Evolutionary conservation across 1,140 invertebrate species (phyloP).

Genomic region (Drosophila elegans): DNA sequence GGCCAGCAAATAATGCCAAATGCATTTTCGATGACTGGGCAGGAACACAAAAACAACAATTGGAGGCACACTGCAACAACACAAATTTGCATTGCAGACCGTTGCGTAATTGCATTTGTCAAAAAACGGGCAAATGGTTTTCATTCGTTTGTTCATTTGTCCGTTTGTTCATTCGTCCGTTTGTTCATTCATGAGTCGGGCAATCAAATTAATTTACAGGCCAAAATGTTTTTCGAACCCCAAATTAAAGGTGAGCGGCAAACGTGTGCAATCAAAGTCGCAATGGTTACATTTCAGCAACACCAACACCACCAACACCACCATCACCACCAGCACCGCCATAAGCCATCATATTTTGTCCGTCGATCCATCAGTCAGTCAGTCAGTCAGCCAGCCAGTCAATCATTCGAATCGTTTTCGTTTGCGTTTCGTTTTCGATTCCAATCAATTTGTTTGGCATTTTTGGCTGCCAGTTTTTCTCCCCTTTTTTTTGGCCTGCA

Average conservation of each 20-base stretch:
- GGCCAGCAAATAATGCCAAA: conserved; percentile 64
- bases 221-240: conserved; percentile 33
- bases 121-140: conserved; percentile 45
- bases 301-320: conserved; percentile 3
- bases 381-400: conserved; percentile 70
- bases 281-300: conserved; percentile 33
- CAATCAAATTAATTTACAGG: conserved; percentile 50
- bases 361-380: conserved; percentile 32
- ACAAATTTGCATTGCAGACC: conserved; percentile 39
- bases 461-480: conserved; percentile 64
- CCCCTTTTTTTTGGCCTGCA: conserved; percentile 10
- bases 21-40: conserved; percentile 61
- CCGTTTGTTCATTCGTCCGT: conserved; percentile 16
- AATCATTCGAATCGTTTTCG: conserved; percentile 83
- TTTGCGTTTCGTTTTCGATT: conserved; percentile 82
- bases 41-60: conserved; percentile 23
- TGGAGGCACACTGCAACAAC: background rate
- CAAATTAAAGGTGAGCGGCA: conserved; percentile 19
- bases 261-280: conserved; percentile 20
- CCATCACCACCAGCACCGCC: conserved; percentile 12
- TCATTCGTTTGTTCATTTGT: conserved; percentile 3
- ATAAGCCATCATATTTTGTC: conserved; percentile 46
- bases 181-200: conserved; percentile 32
- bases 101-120: conserved; percentile 77
- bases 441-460: conserved; percentile 83